Conservation (phyloP, 2,797 vertebrate species). For the Discoglossus pictus region DNA sequence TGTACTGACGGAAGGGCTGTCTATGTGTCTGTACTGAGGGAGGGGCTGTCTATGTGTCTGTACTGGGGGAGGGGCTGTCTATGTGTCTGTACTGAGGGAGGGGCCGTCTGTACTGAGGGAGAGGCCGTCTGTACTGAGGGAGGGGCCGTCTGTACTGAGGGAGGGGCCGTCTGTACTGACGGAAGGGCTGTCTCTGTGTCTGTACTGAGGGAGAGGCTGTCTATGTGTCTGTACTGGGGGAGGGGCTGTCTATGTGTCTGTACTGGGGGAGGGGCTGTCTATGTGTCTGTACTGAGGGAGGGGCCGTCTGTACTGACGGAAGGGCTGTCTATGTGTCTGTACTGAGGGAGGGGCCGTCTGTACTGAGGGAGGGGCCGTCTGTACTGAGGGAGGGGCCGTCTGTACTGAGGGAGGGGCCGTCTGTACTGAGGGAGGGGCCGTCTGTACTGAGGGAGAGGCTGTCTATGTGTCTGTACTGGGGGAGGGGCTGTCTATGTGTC, state of each 20-base stretch:
- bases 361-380: too few relatives aligned
- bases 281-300: conserved; percentile 1
- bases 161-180: neutral
- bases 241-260: neutral
- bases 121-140: neutral
- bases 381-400: too few relatives aligned
- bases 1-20: too few relatives aligned
- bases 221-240: neutral
- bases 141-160: neutral
- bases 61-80: too few relatives aligned
- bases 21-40: neutral
- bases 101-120: neutral
- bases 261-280: neutral
- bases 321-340: too few relatives aligned
- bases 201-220: neutral
- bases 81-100: too few relatives aligned
- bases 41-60: neutral
- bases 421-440: too few relatives aligned
- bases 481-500: too few relatives aligned
- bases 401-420: too few relatives aligned
- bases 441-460: too few relatives aligned
- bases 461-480: too few relatives aligned
- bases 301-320: neutral
- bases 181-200: neutral
- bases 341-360: too few relatives aligned